A percentile compares a stretch with the other conserved stretches of the same genome.
Evolutionary conservation across 1,140 invertebrate genomes (phyloP).

Genomic region (Brachionus manjavacas): DNA sequence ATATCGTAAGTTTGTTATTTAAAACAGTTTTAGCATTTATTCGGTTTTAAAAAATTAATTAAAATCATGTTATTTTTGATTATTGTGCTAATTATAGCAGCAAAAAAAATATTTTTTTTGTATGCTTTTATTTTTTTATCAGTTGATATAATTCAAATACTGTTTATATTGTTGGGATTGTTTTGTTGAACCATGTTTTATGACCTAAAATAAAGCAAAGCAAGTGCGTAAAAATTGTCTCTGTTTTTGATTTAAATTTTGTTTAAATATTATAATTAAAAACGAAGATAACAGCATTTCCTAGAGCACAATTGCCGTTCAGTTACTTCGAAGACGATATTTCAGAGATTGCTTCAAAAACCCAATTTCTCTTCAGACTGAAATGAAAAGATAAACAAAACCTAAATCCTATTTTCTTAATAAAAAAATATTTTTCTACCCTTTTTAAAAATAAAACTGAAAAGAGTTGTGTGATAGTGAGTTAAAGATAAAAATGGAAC

Average conservation of each 20-base stretch:
- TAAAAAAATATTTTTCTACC: background rate
- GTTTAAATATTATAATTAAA: background rate
- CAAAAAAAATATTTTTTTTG: background rate
- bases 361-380: background rate
- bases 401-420: background rate
- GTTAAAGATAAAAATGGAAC: background rate
- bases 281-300: background rate
- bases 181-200: background rate
- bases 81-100: background rate
- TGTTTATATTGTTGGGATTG: background rate
- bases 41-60: background rate
- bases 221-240: background rate
- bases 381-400: background rate
- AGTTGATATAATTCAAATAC: background rate
- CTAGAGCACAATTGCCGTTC: background rate
- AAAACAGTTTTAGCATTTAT: too few relatives aligned
- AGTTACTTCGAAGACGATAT: background rate
- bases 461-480: background rate
- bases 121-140: background rate
- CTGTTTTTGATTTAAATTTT: background rate
- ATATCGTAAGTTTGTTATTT: too few relatives aligned
- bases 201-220: background rate
- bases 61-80: background rate
- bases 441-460: background rate
- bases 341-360: background rate